Evolutionary conservation across 2,888 invertebrate genomes (phyloP), one percentile per base, ranked within the genome.

Genomic region (Apantesis nais): DNA sequence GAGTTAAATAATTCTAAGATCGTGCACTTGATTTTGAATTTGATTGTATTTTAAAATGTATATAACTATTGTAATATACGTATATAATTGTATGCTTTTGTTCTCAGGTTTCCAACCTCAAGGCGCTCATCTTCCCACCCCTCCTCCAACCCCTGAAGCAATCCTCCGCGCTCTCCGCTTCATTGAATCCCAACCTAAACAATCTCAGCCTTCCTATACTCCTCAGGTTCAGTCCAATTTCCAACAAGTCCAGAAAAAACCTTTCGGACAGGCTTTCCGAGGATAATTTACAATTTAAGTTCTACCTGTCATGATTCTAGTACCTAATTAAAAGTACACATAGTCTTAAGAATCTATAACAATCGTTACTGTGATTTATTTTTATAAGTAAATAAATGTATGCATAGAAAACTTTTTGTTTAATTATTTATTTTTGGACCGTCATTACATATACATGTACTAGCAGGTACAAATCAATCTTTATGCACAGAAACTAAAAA

Each of bases 141-240:
- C 95, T 48, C 95, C 95, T 7, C 95, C 95, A 44, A 93, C 95
- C 77, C 95, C 95, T 58, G 94, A 90, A 73, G 95, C 93, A 29
- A 95, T 96, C 78, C 86, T 85, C 74, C 91, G 92, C 69, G 86
- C 95, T 7, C 89, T 95, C 37, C 34, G 31, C 5, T 67, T 44
- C 61, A 60, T 61, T n/a, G 19, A 66, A 19, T 34, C 66, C 2
- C 31, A 37, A 4, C 22, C 52, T 0, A 25, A 39, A 37, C 66
- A 55, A 2, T 1, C 22, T 2, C n/a, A 58, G 55, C 5, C 55
- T 25, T 25, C 55, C 12, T 55, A 55, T 19, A 16, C 16, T 3
- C 55, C 8, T 14, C 55, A 55, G 29, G 29, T 55, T 55, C 55
- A 55, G 55, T 29, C 58, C 16, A 29, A 5, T 29, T 58, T 58